Evolutionary conservation across 2,797 vertebrate genomes (phyloP).

Genomic region (Enteromius radiatus): DNA sequence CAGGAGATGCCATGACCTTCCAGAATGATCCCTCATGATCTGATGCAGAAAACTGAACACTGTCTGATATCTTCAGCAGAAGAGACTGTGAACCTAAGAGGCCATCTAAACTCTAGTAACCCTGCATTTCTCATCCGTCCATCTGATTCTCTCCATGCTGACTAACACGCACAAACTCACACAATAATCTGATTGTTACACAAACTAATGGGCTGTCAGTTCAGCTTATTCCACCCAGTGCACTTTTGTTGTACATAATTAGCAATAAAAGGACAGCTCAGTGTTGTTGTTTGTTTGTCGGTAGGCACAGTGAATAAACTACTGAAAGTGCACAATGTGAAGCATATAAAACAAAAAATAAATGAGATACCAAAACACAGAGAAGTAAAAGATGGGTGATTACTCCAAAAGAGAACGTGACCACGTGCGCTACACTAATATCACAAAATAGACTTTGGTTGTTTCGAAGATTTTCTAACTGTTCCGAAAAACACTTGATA

Average conservation of each 20-base stretch:
- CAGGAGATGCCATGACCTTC: neutral
- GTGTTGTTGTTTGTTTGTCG: neutral
- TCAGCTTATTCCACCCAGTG: slow-evolving; percentile 59
- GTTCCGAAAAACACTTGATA: neutral
- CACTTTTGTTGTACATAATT: slow-evolving; percentile 15
- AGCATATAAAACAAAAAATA: neutral
- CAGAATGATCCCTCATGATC: slow-evolving; percentile 4
- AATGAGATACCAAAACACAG: neutral
- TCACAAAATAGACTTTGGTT: neutral
- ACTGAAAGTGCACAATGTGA: neutral
- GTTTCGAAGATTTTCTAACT: neutral
- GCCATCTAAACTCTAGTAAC: slow-evolving; percentile 10
- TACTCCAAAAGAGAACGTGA: neutral
- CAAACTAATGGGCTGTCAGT: slow-evolving; percentile 51
- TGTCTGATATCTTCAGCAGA: neutral
- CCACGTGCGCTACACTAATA: neutral
- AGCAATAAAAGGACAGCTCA: neutral
- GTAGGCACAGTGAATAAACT: neutral
- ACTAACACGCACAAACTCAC: slow-evolving; percentile 22
- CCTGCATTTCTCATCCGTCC: slow-evolving; percentile 53
- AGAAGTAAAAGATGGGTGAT: neutral
- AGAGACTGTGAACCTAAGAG: slow-evolving; percentile 27
- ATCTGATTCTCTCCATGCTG: slow-evolving; percentile 48
- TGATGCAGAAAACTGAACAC: neutral
- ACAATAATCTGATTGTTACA: slow-evolving; percentile 51